Evolutionary conservation across 2,888 invertebrate species (phyloP).

Genomic region (Drosophila pegasa): DNA sequence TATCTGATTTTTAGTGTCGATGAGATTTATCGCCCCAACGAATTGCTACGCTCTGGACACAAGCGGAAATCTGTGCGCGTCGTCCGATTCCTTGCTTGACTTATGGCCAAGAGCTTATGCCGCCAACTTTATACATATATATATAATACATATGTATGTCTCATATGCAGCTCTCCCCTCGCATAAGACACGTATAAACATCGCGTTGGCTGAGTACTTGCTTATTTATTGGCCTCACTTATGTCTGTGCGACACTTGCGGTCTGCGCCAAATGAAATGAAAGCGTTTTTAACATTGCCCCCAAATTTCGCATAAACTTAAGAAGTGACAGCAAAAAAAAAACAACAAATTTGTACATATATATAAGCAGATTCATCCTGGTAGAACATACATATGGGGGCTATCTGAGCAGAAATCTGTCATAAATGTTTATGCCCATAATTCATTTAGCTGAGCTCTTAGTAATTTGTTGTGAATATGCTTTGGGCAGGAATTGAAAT

Average conservation of each 20-base stretch:
- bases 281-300: slow-evolving; percentile 56
- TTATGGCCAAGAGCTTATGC: slow-evolving; percentile 68
- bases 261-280: slow-evolving; percentile 45
- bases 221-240: slow-evolving; percentile 47
- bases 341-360: slow-evolving; percentile 1
- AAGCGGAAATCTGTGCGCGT: slow-evolving; percentile 34
- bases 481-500: neutral
- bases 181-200: slow-evolving; percentile 20
- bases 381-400: neutral
- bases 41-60: slow-evolving; percentile 13
- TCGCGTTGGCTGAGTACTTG: slow-evolving; percentile 27
- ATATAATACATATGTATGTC: slow-evolving; percentile 4
- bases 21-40: slow-evolving; percentile 68
- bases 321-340: slow-evolving; percentile 5
- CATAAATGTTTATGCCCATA: slow-evolving; percentile 6
- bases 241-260: slow-evolving; percentile 46
- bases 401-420: slow-evolving; percentile 1
- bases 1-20: slow-evolving; percentile 79
- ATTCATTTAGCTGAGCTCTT: slow-evolving; percentile 3
- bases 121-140: slow-evolving; percentile 52
- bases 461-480: neutral
- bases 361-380: neutral
- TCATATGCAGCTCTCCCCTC: slow-evolving; percentile 21
- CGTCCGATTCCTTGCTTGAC: slow-evolving; percentile 52
- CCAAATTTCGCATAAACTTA: slow-evolving; percentile 24